Conservation (phyloP, 2,113 vertebrate species). For the Lanius ludovicianus region DNA sequence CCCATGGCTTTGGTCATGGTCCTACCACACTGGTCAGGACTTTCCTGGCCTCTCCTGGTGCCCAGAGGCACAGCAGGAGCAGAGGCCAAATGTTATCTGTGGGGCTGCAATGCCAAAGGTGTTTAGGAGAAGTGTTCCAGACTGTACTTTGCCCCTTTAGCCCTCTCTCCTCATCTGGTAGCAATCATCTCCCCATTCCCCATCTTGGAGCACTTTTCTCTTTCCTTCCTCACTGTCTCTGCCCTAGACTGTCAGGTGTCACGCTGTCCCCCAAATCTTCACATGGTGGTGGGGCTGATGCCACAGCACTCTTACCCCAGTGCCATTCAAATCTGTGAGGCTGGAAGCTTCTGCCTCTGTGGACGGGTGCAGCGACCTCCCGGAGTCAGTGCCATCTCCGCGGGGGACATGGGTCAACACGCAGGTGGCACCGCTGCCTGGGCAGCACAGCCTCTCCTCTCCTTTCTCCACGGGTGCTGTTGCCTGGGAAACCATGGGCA, state of each 20-base stretch:
- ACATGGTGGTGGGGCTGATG: background rate
- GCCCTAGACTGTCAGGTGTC: background rate
- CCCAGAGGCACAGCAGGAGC: fast-evolving
- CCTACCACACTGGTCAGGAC: fast-evolving
- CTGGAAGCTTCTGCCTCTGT: background rate
- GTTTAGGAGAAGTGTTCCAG: background rate
- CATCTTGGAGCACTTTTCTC: fast-evolving
- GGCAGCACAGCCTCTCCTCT: background rate
- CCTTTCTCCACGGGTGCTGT: slow-evolving; percentile 11
- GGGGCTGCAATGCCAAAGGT: background rate
- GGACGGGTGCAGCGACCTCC: background rate
- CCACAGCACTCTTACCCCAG: background rate
- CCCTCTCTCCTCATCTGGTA: background rate
- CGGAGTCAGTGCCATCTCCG: background rate
- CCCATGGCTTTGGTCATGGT: background rate
- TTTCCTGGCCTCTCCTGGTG: background rate
- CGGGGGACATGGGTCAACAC: background rate
- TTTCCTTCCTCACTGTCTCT: background rate
- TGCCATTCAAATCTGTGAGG: background rate
- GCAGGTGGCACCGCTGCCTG: fast-evolving
- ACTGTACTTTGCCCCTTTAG: background rate
- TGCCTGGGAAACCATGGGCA: background rate
- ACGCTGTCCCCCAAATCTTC: background rate
- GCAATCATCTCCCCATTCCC: background rate
- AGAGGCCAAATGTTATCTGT: background rate